Percentiles rank a stretch among this genome's conserved stretches.
Conservation (phyloP, 2,113 vertebrate species). For the Ivindomyrus marchei region DNA sequence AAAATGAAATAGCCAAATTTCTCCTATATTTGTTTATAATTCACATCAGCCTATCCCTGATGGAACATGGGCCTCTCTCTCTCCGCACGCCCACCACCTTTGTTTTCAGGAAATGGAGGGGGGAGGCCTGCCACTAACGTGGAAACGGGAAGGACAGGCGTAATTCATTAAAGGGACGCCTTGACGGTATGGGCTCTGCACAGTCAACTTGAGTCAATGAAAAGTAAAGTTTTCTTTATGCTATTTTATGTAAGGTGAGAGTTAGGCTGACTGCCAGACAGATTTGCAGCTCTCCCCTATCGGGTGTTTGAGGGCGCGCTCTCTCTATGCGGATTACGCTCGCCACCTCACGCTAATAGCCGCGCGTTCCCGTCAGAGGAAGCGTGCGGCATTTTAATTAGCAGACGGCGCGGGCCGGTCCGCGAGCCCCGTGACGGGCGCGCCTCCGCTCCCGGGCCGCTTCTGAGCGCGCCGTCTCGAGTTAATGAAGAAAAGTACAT, state of each 20-base stretch:
- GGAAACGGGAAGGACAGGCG: background rate
- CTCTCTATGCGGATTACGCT: background rate
- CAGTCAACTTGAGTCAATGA: background rate
- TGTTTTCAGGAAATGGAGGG: background rate
- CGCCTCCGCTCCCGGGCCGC: background rate
- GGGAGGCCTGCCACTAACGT: background rate
- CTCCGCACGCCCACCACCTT: background rate
- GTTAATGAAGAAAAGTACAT: conserved; percentile 19
- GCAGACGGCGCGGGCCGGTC: background rate
- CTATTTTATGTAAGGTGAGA: background rate
- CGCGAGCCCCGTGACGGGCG: background rate
- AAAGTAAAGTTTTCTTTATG: background rate
- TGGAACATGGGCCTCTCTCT: background rate
- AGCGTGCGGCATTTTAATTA: conserved; percentile 11
- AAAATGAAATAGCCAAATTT: background rate
- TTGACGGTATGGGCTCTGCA: too few species aligned
- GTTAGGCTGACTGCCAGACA: background rate
- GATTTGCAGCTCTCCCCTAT: background rate
- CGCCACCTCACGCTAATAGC: conserved; percentile 5
- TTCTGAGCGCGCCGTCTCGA: background rate
- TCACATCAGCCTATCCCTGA: background rate
- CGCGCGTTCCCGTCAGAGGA: background rate
- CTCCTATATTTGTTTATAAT: background rate
- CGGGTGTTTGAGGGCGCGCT: background rate
- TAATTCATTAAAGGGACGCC: background rate